Evolutionary conservation across 2,888 invertebrate genomes (phyloP), one percentile per base, ranked within the genome.

Genomic region (Rhyacophila evoluta): DNA sequence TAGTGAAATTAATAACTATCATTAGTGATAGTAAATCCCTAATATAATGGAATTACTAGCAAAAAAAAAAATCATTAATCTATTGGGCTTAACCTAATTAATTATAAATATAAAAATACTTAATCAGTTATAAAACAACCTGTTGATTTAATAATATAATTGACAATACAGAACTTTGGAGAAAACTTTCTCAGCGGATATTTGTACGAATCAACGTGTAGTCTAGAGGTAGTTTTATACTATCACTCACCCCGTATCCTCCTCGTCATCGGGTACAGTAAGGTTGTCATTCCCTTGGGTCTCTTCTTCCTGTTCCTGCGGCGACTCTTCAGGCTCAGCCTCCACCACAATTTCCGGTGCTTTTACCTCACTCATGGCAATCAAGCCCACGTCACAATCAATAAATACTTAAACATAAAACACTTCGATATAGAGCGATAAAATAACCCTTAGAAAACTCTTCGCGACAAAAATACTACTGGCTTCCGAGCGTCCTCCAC

Each of bases 291-390:
- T 77, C 37, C 29, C 68, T 41, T 55, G 69, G 11, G 73, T 11
- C 15, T 76, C 76, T 11, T 33, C 37, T 6, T 28, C 71, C 70
- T 73, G 67, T 37, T 86, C 85, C 80, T 84, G 79, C 74, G 84
- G 84, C 82, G 83, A 84, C 33, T 85, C 85, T 25, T 84, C 84
- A 55, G 83, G 80, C 39, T 85, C 86, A 6, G 85, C 85, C 83
- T 88, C 87, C 84, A 88, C 87, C 77, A 86, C 84, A 84, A 88
- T 88, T 84, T 87, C 86, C 33, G 88, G 87, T 83, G 86, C 85
- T 10, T 69, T 70, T 67, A 73, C 28, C 75, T 86, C 88, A 86
- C 87, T 87, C 89, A 88, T 88, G 82, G 84, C 74, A 55, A 55
- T 25, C 55, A 3, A 55, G 55, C 55, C 55, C 55, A 55, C 55